Evolutionary conservation across 2,797 vertebrate genomes (phyloP).

Genomic region (Rhadinocentrus ornatus): DNA sequence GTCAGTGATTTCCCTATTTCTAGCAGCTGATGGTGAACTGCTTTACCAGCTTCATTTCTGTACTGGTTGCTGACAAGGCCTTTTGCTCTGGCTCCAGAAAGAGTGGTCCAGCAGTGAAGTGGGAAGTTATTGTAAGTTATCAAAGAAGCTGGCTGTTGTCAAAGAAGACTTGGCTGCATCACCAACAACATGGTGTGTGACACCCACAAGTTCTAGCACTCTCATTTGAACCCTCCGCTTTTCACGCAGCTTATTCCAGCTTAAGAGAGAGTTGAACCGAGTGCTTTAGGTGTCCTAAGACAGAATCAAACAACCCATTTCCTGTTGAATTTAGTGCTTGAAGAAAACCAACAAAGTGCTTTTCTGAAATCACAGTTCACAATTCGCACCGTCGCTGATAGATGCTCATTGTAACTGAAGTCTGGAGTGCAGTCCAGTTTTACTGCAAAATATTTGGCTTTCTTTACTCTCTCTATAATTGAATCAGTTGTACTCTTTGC

Average conservation of each 20-base stretch:
- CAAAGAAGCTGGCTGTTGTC: not conserved
- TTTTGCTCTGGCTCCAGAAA: not conserved
- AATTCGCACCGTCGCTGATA: not conserved
- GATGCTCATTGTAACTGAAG: too few species aligned
- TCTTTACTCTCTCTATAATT: not conserved
- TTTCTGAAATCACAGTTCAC: not conserved
- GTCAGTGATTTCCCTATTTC: too few species aligned
- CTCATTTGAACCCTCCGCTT: not conserved
- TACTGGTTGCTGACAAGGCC: not conserved
- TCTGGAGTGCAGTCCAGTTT: constrained; percentile 1
- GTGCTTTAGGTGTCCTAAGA: not conserved
- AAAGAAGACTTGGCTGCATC: not conserved
- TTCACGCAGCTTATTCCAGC: not conserved
- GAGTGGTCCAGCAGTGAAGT: not conserved
- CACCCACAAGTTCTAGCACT: not conserved
- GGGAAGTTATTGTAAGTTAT: too few species aligned
- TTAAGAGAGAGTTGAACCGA: too few species aligned
- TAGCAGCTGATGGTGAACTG: too few species aligned
- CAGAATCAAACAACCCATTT: not conserved
- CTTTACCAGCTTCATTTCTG: too few species aligned
- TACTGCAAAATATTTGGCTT: not conserved
- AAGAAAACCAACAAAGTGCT: not conserved
- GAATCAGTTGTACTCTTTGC: not conserved
- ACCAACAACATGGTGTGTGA: not conserved
- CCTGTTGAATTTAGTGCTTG: not conserved